Evolutionary conservation across 2,888 invertebrate genomes (phyloP), one percentile per base, ranked within the genome.

Genomic region (Epirrita christyi): DNA sequence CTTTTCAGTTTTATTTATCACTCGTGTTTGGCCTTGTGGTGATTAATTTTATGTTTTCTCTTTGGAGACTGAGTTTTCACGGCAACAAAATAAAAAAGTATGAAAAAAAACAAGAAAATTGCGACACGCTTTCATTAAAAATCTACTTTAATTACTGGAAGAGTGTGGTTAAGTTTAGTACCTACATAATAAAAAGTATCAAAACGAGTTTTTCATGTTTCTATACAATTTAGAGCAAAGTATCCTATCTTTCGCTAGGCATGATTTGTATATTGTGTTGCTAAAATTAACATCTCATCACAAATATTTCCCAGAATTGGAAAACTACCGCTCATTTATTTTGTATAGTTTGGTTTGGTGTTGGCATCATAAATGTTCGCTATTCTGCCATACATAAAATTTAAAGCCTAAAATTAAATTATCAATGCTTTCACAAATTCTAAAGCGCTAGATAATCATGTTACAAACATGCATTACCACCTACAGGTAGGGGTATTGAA

Each of bases 401-500:
- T 37, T 41, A 29, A 13, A 37, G 8, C 14, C 6, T 34, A 7
- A 42, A 44, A 52, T 57, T 28, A 44, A 40, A 54, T 50, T 54
- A 54, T 36, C 42, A 46, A 55, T 50, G 50, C 49, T 59, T 53
- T 53, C 29, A 50, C 37, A 40, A n/a, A n/a, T 15, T 36, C 44
- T 40, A 36, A 55, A 49, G 41, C 36, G 32, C 46, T 55, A 46
- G 38, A 34, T 59, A 59, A 59, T 52, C 55, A 37, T 8, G 38
- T 59, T 55, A 59, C 40, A 42, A 48, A 41, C 42, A 54, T 59
- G 46, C 38, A 49, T 53, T 27, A 43, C 41, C 40, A 40, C 29
- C 1, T 0, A 3, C 47, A 54, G 44, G 43, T 43, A 43, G 41
- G 21, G 27, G 56, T 66, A 76, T 74, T 76, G 78, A 78, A 85